Evolutionary conservation across 2,113 vertebrate species (phyloP).

Genomic region (Ceratotherium simum): DNA sequence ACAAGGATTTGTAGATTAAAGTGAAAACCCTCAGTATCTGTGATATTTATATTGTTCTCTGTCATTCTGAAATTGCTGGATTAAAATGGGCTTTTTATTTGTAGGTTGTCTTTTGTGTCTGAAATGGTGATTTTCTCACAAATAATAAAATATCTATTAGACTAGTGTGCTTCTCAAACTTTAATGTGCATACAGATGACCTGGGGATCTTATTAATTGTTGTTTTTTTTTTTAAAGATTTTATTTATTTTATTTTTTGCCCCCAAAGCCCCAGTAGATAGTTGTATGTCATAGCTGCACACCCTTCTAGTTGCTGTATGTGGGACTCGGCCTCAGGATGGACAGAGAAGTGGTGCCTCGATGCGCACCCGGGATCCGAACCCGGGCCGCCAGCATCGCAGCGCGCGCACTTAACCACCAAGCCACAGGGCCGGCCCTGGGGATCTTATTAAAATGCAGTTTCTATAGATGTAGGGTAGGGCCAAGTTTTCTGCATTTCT

Average conservation of each 20-base stretch:
- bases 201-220: neutral
- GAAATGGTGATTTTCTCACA: constrained; percentile 19
- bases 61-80: constrained; percentile 34
- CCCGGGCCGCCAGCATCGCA: too few relatives aligned
- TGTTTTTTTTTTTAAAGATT: too few relatives aligned
- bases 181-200: neutral
- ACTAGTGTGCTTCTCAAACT: neutral
- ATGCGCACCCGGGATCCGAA: too few relatives aligned
- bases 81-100: constrained; percentile 42
- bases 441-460: neutral
- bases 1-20: constrained; percentile 17
- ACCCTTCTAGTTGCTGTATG: too few relatives aligned
- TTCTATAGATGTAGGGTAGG: neutral
- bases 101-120: constrained; percentile 26
- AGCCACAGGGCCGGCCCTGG: too few relatives aligned
- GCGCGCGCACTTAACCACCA: too few relatives aligned
- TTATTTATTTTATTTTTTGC: too few relatives aligned
- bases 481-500: constrained; percentile 23
- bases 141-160: neutral
- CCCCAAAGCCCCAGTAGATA: too few relatives aligned
- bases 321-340: too few relatives aligned
- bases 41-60: neutral
- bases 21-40: neutral
- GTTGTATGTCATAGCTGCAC: too few relatives aligned
- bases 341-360: too few relatives aligned